Evolutionary conservation across 37 sponge, comb jelly and placozoan genomes (phyloP).

Genomic region (Eunapius fragilis): DNA sequence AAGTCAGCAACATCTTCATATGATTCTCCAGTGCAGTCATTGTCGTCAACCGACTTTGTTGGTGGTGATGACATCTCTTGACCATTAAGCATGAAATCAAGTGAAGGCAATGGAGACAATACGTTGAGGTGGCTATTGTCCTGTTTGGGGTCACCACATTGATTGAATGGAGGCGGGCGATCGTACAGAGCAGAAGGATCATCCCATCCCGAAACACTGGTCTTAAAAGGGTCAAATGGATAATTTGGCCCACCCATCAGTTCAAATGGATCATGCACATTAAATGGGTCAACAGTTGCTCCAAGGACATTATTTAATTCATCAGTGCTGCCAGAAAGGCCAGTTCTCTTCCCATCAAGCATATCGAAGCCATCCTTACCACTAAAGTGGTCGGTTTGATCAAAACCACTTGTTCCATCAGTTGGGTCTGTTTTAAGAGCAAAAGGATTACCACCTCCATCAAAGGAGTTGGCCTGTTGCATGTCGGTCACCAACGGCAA

Average conservation of each 20-base stretch:
- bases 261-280: not conserved
- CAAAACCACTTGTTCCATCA: not conserved
- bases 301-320: conserved; percentile 18
- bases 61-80: not conserved
- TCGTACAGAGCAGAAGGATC: conserved; percentile 52
- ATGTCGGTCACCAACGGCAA: not conserved
- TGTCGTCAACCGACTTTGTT: not conserved
- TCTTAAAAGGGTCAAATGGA: not conserved
- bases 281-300: not conserved
- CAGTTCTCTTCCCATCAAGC: not conserved
- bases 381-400: not conserved
- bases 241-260: not conserved
- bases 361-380: not conserved
- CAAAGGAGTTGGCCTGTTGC: not conserved
- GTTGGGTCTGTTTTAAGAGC: not conserved
- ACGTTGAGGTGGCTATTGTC: not conserved
- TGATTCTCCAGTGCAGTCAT: not conserved
- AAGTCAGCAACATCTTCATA: not conserved
- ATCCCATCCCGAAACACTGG: conserved; percentile 8
- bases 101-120: not conserved
- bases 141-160: not conserved
- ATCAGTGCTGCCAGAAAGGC: not conserved
- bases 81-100: not conserved
- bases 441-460: not conserved
- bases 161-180: not conserved